Base-by-base conservation (phyloP, 2,797 vertebrate species). In the Sarcoramphus papa region DNA sequence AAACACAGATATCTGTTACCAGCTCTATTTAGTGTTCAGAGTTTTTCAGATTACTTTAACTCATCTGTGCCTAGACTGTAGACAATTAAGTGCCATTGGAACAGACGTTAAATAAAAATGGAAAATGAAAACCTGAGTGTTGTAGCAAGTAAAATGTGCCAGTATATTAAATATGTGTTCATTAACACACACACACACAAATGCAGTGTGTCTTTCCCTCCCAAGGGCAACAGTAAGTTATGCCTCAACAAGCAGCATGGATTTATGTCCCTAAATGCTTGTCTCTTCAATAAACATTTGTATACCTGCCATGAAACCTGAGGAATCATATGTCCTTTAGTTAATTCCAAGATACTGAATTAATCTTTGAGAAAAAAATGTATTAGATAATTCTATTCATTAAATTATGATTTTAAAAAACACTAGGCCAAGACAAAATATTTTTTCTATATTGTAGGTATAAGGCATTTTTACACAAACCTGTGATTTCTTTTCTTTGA, bases 111-210 rank as follows among this genome's bases (percentile, higher is more conserved):
- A 86, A 92, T 79, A 84, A 73, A 93, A 96, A 83, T 24, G 12
- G 67, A 81, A 95, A 89, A 43, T 0, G 1, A 93, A 97, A 92
- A 65, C 27, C 62, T 13, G 14, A 87, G 37, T 54, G n/a, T 47
- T 81, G 25, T 18, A 63, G 63, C 37, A 73, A 92, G 40, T 74
- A 73, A 95, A 77, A 76, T 3, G 1, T 62, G 53, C 24, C 48
- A 89, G 69, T 85, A 33, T 92, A 91, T 97, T 94, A 90, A 95
- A 91, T 93, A 41, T 50, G 48, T 87, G 60, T 94, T 96, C 85
- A 89, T 96, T 93, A 93, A 88, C 69, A 90, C 68, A 81, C 51
- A 88, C 51, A 88, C 56, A 85, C 14, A 90, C 30, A 85, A 90
- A 65, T 57, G 57, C 25, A 75, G 68, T 33, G 33, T 60, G 54